Conservation (phyloP, 2,888 invertebrate genomes). For the Cephus rjabovi region DNA sequence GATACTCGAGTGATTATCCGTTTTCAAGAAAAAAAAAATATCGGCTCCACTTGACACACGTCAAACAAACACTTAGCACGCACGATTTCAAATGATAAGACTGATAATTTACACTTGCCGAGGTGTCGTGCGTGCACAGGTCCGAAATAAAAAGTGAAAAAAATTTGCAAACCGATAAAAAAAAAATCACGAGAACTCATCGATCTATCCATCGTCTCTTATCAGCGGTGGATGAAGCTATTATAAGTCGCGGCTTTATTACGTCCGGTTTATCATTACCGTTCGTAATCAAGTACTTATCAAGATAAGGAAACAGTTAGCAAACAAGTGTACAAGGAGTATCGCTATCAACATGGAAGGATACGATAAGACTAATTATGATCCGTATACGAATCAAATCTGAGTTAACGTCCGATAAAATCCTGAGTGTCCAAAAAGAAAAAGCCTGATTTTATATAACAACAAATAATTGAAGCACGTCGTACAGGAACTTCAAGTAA, state of each 20-base stretch:
- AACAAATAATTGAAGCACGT: neutral
- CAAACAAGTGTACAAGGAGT: neutral
- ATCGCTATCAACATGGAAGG: neutral
- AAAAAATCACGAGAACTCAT: neutral
- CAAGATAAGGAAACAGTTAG: neutral
- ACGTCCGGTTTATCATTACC: neutral
- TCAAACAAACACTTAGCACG: neutral
- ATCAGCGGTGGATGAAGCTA: neutral
- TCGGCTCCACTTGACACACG: neutral
- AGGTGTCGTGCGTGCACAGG: constrained; percentile 17
- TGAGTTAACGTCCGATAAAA: neutral
- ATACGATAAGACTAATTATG: neutral
- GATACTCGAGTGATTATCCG: constrained; percentile 26
- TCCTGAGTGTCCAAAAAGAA: neutral
- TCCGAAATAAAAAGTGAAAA: neutral
- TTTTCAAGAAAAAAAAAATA: constrained; percentile 17
- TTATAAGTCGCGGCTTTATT: neutral
- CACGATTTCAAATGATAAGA: neutral
- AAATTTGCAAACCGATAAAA: neutral
- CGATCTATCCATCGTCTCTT: neutral
- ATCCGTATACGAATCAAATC: neutral
- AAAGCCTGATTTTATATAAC: too few relatives aligned
- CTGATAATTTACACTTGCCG: constrained; percentile 15
- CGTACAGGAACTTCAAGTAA: neutral
- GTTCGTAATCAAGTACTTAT: neutral